Percentiles rank a stretch among this genome's conserved stretches.
Evolutionary conservation across 2,797 vertebrate species (phyloP).

Genomic region (Semotilus atromaculatus): DNA sequence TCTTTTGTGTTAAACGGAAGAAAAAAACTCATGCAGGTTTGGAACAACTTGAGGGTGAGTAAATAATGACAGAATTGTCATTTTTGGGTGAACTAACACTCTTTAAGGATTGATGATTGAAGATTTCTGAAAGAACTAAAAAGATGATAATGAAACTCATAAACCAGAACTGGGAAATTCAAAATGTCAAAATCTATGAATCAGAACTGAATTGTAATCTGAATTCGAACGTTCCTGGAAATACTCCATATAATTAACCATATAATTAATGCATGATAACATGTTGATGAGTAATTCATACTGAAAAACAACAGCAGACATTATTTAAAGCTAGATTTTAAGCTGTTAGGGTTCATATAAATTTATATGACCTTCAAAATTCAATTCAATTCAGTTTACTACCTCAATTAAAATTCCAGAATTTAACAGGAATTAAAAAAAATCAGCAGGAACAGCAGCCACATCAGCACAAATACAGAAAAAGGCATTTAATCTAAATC

Average conservation of each 20-base stretch:
- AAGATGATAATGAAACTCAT: not conserved
- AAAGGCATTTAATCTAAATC: not conserved
- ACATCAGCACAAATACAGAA: not conserved
- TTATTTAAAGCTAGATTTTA: not conserved
- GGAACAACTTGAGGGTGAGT: too few relatives aligned
- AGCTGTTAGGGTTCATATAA: not conserved
- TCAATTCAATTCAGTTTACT: not conserved
- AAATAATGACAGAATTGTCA: too few relatives aligned
- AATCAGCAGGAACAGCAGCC: not conserved
- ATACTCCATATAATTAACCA: not conserved
- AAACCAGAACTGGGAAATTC: not conserved
- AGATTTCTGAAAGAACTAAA: not conserved
- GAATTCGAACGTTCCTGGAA: not conserved
- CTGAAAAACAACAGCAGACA: not conserved
- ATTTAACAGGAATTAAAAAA: not conserved
- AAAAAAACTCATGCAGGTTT: too few relatives aligned
- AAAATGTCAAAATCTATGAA: not conserved
- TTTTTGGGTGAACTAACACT: too few relatives aligned
- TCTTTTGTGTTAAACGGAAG: too few relatives aligned
- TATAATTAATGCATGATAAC: not conserved
- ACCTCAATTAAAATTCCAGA: not conserved
- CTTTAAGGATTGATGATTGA: not conserved
- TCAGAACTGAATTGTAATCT: not conserved
- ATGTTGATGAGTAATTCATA: not conserved
- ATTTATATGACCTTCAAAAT: not conserved